Evolutionary conservation across 2,797 vertebrate genomes (phyloP), one percentile per base, ranked within the genome.

Genomic region (Sorex maritimensis): DNA sequence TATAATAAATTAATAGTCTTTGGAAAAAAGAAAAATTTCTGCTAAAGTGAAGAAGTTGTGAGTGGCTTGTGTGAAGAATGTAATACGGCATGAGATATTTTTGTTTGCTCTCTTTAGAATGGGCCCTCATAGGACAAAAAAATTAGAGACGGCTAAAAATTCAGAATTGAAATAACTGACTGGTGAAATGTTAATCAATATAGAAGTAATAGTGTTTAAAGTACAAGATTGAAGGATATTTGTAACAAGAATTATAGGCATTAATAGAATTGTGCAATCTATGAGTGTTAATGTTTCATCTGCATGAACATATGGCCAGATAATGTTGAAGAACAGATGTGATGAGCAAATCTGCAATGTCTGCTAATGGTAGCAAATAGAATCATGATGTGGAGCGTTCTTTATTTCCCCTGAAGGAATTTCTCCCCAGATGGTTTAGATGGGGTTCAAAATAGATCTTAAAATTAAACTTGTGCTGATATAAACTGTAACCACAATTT

Each of bases 241-340:
- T 74, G 44, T 84, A 28, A 65, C 17, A 77, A 86, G 12, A 44
- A 63, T 83, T 71, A 41, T 74, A 15, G 34, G 83, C 21, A 92
- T 92, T 69, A 94, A 92, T 71, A 52, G 44, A 81, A 78, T 55
- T 84, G 23, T 78, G 41, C 52, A 78, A 88, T 84, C 86, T 84
- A 9, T 52, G 69, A 88, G 58, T 78, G 87, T 61, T 91, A 81
- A 79, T 89, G 74, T 38, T 89, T 92, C 81, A 81, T 92, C 90
- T 87, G 85, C 19, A 74, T 84, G 58, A 91, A 46, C 93, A 93
- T 75, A 86, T 71, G 90, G 77, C n/a, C 28, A 49, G 74, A 74
- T 88, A 88, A 46, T 85, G 46, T 85, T 58, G 83, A 82, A 65
- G 80, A 93, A 71, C 94, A 94, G 95, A 94, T 94, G 95, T 91